These are phyloP conservation scores for Diprion similis DNA, from an alignment of 1,140 invertebrate genomes.

Conservation along the genomic window DNA sequence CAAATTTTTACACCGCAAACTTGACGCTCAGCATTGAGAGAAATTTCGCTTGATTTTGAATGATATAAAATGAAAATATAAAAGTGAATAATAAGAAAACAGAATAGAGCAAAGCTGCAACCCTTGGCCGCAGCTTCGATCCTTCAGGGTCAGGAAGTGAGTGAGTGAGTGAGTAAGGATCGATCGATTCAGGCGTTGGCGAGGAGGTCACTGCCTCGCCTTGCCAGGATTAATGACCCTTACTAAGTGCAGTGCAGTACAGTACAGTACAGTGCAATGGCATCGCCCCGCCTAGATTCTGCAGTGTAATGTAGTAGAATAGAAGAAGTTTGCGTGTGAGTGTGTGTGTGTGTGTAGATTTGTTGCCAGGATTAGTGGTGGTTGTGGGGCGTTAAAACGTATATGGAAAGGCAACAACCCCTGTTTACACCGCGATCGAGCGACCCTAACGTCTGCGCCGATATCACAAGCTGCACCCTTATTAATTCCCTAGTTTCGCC, in stretches of 20 bases:
- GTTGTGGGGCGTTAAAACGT: conserved; percentile 3
- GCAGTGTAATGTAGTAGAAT: background rate
- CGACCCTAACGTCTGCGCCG: background rate
- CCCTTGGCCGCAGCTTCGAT: no score
- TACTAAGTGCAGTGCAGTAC: conserved; percentile 63
- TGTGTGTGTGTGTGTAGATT: background rate
- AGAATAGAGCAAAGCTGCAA: no score
- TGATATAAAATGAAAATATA: no score
- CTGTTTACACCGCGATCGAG: conserved; percentile 26
- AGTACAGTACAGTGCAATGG: conserved; percentile 60
- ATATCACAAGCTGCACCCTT: background rate
- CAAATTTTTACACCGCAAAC: no score
- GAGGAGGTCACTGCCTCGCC: conserved; percentile 61
- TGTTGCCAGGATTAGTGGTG: no score
- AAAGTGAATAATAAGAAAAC: no score
- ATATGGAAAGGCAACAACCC: conserved; percentile 13
- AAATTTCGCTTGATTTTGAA: no score
- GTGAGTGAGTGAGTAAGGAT: no score
- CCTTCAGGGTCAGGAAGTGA: no score
- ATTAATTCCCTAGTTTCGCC: conserved; percentile 6
- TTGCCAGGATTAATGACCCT: conserved; percentile 62
- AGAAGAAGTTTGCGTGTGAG: background rate
- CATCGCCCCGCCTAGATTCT: conserved; percentile 39
- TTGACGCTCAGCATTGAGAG: no score
- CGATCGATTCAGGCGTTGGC: conserved; percentile 62